Conservation (phyloP, 2,797 vertebrate genomes). For the Etheostoma perlongum region DNA sequence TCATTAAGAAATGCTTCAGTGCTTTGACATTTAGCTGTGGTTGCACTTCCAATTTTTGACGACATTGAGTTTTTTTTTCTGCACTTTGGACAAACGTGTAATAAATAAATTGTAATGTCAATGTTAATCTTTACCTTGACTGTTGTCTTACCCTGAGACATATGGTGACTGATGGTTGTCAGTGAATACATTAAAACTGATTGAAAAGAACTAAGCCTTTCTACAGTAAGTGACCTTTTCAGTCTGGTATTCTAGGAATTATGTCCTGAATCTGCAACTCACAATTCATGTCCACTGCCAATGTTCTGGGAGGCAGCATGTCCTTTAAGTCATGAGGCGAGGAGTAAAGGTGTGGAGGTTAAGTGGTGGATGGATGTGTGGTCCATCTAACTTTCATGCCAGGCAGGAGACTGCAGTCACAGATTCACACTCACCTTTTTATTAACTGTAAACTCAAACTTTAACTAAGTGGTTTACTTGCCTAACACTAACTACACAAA, state of each 20-base stretch:
- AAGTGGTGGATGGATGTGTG: not conserved
- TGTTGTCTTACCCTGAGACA: not conserved
- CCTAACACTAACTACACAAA: not conserved
- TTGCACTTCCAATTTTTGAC: too few species aligned
- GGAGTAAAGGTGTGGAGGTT: not conserved
- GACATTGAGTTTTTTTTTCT: not conserved
- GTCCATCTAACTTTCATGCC: not conserved
- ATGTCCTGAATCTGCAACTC: not conserved
- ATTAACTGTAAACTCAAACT: conserved; percentile 6
- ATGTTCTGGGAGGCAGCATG: not conserved
- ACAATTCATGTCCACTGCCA: not conserved
- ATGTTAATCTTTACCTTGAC: not conserved
- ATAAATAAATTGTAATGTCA: not conserved
- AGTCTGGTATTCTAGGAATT: not conserved
- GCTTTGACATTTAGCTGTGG: not conserved
- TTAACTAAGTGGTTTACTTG: not conserved
- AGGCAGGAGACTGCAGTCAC: not conserved
- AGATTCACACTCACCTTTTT: conserved; percentile 4
- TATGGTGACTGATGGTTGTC: not conserved
- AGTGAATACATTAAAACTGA: not conserved
- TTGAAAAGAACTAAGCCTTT: not conserved
- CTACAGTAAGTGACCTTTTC: not conserved
- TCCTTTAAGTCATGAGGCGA: not conserved
- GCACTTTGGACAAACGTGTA: not conserved
- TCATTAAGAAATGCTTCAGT: not conserved